Conservation (phyloP, 2,888 invertebrate species). For the Zaprionus obscuricornis region DNA sequence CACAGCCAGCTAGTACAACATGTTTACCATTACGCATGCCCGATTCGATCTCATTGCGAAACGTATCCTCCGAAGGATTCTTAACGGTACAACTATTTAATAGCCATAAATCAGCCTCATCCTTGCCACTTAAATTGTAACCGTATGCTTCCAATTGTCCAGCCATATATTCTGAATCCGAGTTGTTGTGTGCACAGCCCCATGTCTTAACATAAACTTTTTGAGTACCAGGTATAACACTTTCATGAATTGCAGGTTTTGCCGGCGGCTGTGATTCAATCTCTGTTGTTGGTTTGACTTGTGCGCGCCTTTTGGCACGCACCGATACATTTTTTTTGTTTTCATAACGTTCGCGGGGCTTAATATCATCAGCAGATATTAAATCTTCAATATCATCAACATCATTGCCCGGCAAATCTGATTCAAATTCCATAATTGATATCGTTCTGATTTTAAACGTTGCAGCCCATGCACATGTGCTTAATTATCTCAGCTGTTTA, state of each 20-base stretch:
- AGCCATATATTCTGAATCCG: slow-evolving; percentile 99
- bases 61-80: slow-evolving; percentile 97
- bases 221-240: slow-evolving; percentile 89
- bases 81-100: slow-evolving; percentile 99
- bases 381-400: slow-evolving; percentile 94
- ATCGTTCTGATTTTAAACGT: neutral
- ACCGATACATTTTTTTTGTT: slow-evolving; percentile 88
- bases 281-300: slow-evolving; percentile 35
- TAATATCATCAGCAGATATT: slow-evolving; percentile 91
- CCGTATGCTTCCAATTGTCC: slow-evolving; percentile 95
- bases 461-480: slow-evolving; percentile 62
- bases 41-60: slow-evolving; percentile 92
- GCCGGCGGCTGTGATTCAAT: neutral
- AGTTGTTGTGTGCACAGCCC: slow-evolving; percentile 99
- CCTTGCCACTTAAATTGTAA: slow-evolving; percentile 92
- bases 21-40: slow-evolving; percentile 90
- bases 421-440: slow-evolving; percentile 37
- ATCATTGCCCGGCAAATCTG: slow-evolving; percentile 59
- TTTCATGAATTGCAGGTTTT: slow-evolving; percentile 85
- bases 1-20: slow-evolving; percentile 98
- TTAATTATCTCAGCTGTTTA: slow-evolving; percentile 51
- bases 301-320: slow-evolving; percentile 85
- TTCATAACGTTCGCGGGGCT: slow-evolving; percentile 90
- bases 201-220: slow-evolving; percentile 95
- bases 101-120: slow-evolving; percentile 95